phyloP scores from a whole-genome alignment of 2,797 vertebrate species.

The Tiaroga cobitis region DNA sequence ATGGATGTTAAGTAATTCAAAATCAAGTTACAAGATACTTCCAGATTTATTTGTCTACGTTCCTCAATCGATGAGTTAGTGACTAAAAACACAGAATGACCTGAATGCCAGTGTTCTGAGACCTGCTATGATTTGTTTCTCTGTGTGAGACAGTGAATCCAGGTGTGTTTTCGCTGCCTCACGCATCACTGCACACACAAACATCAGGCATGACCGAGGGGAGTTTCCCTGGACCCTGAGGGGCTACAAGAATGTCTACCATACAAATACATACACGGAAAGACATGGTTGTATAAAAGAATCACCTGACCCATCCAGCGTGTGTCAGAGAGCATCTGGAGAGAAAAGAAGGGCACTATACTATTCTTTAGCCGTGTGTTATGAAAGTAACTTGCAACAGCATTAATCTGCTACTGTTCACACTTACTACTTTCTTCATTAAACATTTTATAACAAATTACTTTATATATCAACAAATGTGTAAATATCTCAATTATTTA shows the following conservation, averaged over 20 bases:
- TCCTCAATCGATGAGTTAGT: slow-evolving; percentile 20
- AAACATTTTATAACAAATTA: no score
- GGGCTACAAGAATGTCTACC: slow-evolving; percentile 57
- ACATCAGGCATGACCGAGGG: slow-evolving; percentile 57
- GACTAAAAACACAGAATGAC: slow-evolving; percentile 28
- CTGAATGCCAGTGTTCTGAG: slow-evolving; percentile 15
- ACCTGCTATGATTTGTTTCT: slow-evolving; percentile 8
- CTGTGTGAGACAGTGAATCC: slow-evolving; percentile 52
- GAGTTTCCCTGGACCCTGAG: slow-evolving; percentile 55
- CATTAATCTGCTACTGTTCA: not conserved
- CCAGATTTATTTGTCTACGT: not conserved
- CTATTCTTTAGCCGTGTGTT: slow-evolving; percentile 20
- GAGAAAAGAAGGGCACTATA: slow-evolving; percentile 26
- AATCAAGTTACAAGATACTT: not conserved
- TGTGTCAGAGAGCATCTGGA: slow-evolving; percentile 52
- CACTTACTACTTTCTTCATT: not conserved
- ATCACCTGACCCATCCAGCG: slow-evolving; percentile 48
- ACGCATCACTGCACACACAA: slow-evolving; percentile 60
- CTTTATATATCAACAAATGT: not conserved
- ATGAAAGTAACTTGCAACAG: slow-evolving; percentile 5
- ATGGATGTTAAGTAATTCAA: slow-evolving; percentile 19
- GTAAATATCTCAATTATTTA: no score
- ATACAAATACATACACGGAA: slow-evolving; percentile 35
- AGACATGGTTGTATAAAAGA: slow-evolving; percentile 31
- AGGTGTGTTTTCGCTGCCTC: slow-evolving; percentile 63